A percentile compares a stretch with the other conserved stretches of the same genome.
These are phyloP conservation scores for Beris chalybata DNA, from an alignment of 2,888 invertebrate species.

Conservation along the genomic window DNA sequence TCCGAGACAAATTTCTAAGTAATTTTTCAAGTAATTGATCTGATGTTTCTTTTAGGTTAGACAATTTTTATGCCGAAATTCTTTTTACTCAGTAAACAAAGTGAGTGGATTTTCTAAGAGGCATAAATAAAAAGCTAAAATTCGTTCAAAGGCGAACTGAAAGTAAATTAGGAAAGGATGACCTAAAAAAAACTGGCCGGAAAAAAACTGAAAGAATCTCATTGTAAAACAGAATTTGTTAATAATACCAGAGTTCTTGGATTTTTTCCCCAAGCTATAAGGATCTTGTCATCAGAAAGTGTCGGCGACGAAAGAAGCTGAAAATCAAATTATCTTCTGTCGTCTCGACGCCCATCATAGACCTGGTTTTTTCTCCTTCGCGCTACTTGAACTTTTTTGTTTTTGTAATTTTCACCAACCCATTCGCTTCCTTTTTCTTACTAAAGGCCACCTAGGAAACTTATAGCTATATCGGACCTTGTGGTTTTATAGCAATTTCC, in stretches of 20 bases:
- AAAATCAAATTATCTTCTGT: conserved; percentile 31
- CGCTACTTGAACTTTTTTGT: not conserved
- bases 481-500: too few species aligned
- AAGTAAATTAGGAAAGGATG: conserved; percentile 25
- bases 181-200: not conserved
- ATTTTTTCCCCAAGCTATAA: conserved; percentile 10
- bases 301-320: conserved; percentile 4
- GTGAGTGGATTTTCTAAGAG: not conserved
- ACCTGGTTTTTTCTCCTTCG: not conserved
- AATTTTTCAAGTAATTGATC: too few species aligned
- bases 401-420: conserved; percentile 11
- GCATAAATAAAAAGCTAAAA: conserved; percentile 10
- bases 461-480: conserved; percentile 10
- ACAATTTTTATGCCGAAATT: too few species aligned
- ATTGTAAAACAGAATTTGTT: conserved; percentile 17
- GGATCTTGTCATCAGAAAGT: conserved; percentile 9
- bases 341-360: conserved; percentile 13
- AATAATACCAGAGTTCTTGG: conserved; percentile 11
- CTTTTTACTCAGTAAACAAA: not conserved
- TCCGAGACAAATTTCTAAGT: too few species aligned
- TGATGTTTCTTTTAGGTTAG: too few species aligned
- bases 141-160: conserved; percentile 12
- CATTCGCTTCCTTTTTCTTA: conserved; percentile 6
- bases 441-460: conserved; percentile 7
- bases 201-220: conserved; percentile 1